Evolutionary conservation across 1,140 invertebrate genomes (phyloP).

Genomic region (Meloidogyne floridensis): DNA sequence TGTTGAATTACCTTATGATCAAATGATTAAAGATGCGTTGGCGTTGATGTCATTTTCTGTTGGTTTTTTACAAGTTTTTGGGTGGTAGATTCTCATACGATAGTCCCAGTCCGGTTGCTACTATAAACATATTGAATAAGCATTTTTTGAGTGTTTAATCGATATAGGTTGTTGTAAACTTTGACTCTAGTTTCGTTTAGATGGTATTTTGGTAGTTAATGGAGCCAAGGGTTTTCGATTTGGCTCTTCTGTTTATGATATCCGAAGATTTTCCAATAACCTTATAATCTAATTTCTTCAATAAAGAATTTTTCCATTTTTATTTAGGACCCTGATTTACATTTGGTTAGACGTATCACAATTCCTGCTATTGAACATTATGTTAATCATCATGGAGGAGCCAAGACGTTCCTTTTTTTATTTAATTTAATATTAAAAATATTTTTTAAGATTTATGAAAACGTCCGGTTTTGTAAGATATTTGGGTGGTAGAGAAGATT

Average conservation of each 20-base stretch:
- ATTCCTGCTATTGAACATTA: conserved; percentile 48
- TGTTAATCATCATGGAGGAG: conserved; percentile 33
- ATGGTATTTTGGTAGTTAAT: too few relatives aligned
- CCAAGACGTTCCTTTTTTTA: conserved; percentile 37
- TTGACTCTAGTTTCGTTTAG: too few relatives aligned
- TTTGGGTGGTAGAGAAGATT: background rate
- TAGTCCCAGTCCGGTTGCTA: too few relatives aligned
- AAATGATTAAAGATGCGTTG: conserved; percentile 45
- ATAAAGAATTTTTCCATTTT: background rate
- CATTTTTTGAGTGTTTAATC: too few relatives aligned
- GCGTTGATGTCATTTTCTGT: conserved; percentile 53
- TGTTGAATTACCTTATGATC: conserved; percentile 42
- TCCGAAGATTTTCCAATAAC: too few relatives aligned
- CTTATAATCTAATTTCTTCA: background rate
- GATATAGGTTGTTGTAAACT: too few relatives aligned
- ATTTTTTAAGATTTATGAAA: conserved; percentile 35
- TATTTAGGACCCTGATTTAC: conserved; percentile 46
- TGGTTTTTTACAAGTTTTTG: conserved; percentile 18
- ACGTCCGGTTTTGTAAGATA: conserved; percentile 22
- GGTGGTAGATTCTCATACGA: too few relatives aligned
- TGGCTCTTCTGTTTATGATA: too few relatives aligned
- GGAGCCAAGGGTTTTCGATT: too few relatives aligned
- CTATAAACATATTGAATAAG: too few relatives aligned
- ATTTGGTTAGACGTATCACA: conserved; percentile 44
- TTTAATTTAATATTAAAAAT: conserved; percentile 11